These are phyloP conservation scores for Cassiopea xamachana DNA, from an alignment of 30 jellyfish, hydroid and myxozoan species.

Conservation along the genomic window DNA sequence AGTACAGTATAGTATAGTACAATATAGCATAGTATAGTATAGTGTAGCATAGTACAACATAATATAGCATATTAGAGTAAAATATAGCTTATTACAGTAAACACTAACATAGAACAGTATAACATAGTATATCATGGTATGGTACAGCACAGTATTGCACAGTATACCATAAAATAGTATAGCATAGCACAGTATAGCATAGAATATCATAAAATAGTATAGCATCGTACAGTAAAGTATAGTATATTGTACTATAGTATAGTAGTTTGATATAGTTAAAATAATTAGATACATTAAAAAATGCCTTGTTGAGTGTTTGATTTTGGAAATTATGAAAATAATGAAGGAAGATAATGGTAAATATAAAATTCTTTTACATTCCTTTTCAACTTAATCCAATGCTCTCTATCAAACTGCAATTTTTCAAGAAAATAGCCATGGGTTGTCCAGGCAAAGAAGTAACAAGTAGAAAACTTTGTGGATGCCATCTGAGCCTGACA, in stretches of 20 bases:
- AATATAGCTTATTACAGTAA: neutral
- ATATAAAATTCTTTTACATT: neutral
- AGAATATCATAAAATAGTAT: slow-evolving; percentile 21
- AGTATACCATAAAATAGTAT: neutral
- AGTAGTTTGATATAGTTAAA: slow-evolving; percentile 3
- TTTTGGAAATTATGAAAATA: neutral
- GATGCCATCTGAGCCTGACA: slow-evolving; percentile 77
- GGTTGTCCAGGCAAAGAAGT: slow-evolving; percentile 58
- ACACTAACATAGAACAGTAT: neutral
- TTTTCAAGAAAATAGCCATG: slow-evolving; percentile 36
- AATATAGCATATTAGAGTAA: neutral
- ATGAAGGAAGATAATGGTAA: neutral
- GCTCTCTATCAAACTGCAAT: neutral
- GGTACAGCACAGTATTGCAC: neutral
- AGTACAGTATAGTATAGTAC: slow-evolving; percentile 9
- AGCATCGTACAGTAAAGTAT: slow-evolving; percentile 25
- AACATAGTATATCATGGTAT: neutral
- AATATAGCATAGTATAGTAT: neutral
- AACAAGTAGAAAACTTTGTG: slow-evolving; percentile 17
- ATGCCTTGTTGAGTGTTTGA: neutral
- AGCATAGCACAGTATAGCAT: slow-evolving; percentile 10
- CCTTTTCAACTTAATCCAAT: neutral
- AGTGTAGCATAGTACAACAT: neutral
- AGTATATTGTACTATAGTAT: slow-evolving; percentile 31
- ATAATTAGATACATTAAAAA: neutral